Percentiles rank a stretch among this genome's conserved stretches.
Evolutionary conservation across 1,140 invertebrate species (phyloP).

Genomic region (Leptestheria dahalacensis): DNA sequence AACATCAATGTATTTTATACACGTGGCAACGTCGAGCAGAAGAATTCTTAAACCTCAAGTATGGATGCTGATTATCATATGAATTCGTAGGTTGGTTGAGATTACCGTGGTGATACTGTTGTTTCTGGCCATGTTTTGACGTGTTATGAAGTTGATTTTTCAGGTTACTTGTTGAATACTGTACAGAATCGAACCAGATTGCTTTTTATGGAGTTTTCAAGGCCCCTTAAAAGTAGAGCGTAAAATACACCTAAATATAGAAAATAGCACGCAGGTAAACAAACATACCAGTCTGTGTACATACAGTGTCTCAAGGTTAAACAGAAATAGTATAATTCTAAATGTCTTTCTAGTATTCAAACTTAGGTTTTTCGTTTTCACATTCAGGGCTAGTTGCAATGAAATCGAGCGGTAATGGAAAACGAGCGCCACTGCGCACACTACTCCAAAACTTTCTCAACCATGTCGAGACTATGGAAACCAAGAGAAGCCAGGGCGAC

Average conservation of each 20-base stretch:
- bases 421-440: constrained; percentile 29
- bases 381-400: background rate
- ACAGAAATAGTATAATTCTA: no score
- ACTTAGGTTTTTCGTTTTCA: background rate
- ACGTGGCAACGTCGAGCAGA: background rate
- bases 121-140: no score
- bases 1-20: background rate
- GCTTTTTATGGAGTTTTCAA: no score
- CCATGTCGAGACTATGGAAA: constrained; percentile 34
- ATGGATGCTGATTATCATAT: background rate
- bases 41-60: background rate
- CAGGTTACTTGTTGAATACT: no score
- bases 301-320: no score
- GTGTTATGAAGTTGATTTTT: no score
- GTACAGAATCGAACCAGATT: no score
- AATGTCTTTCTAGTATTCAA: background rate
- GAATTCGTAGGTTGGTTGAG: background rate
- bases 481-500: constrained; percentile 26
- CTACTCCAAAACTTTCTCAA: constrained; percentile 37
- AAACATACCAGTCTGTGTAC: no score
- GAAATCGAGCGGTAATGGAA: constrained; percentile 19
- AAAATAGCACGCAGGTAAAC: no score
- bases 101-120: background rate
- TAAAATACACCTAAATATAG: no score
- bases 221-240: no score